Evolutionary conservation across 2,113 vertebrate genomes (phyloP), one percentile per base, ranked within the genome.

Genomic region (Cranoglanis bouderius): DNA sequence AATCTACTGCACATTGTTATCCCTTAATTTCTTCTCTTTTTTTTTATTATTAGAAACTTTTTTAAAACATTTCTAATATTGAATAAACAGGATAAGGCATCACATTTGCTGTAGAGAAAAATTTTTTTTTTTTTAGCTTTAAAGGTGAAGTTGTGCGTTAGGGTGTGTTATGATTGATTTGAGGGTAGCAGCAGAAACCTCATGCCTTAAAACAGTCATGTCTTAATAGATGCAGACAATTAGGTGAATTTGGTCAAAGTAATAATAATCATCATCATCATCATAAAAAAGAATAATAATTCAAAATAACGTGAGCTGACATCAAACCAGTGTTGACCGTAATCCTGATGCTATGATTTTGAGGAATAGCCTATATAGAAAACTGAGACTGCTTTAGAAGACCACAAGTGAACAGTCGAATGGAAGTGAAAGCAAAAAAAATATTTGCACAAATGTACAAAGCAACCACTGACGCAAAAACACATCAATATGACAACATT

Each of bases 141-240:
- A 88, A 86, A 91, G 88, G 90, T 90, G 87, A 91, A 93, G 93
- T 93, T 95, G 94, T 94, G 93, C 94, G 86, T 94, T 92, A 90
- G 87, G 91, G 93, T 90, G 89, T 91, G 93, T 90, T 91, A 86
- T 84, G 91, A 92, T 93, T 94, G 87, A 89, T 92, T 89, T 90
- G 85, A 92, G 89, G 91, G 90, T 94, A 95, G 95, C 94, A 95
- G 95, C 94, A 93, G 88, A 89, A 90, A 93, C 91, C 74, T 85
- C 83, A 70, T 94, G 91, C 90, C 91, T 91, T 88, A 75, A 92
- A 92, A 94, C 93, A 95, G 93, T 95, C 92, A 65, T 88, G 84
- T 93, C 89, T 86, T 93, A 93, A 90, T 93, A 93, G 90, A 92
- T 86, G 93, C 86, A 85, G 81, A 90, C 26, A 46, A 87, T 87